phyloP scores from a whole-genome alignment of 2,797 vertebrate genomes.

The Acanthurus lineatus region DNA sequence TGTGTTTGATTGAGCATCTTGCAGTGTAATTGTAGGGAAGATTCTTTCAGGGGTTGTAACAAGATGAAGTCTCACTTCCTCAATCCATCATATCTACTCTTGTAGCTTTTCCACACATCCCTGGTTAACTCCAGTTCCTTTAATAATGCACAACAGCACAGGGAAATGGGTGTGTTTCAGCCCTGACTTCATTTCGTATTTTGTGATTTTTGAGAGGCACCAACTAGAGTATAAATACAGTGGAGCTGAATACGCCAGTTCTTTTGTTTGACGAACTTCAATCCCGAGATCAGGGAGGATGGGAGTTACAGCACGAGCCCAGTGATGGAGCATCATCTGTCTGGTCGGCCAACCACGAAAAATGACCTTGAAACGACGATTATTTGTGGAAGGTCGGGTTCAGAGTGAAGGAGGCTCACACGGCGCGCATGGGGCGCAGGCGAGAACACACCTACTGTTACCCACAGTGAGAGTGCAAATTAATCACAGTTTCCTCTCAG shows the following conservation, averaged over 20 bases:
- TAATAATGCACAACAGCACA: no score
- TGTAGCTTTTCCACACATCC: not conserved
- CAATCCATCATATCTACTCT: not conserved
- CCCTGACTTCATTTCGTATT: no score
- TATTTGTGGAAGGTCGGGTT: conserved; percentile 16
- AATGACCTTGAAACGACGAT: conserved; percentile 58
- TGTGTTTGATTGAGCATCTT: not conserved
- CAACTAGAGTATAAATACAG: no score
- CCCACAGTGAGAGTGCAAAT: conserved; percentile 49
- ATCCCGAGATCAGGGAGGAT: not conserved
- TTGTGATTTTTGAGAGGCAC: no score
- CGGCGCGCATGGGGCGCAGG: not conserved
- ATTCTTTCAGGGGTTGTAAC: not conserved
- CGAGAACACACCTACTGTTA: conserved; percentile 39
- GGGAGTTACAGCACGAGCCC: not conserved
- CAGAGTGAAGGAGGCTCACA: conserved; percentile 2
- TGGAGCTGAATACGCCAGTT: no score
- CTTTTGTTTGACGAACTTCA: not conserved
- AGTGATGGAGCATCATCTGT: conserved; percentile 1
- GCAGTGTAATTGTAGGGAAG: not conserved
- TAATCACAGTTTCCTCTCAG: conserved; percentile 27
- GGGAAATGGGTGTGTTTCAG: no score
- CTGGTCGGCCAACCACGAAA: not conserved
- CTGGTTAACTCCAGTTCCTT: not conserved
- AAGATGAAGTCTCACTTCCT: conserved; percentile 10